phyloP scores from a whole-genome alignment of 2,113 vertebrate species.

The Muntiacus reevesi region DNA sequence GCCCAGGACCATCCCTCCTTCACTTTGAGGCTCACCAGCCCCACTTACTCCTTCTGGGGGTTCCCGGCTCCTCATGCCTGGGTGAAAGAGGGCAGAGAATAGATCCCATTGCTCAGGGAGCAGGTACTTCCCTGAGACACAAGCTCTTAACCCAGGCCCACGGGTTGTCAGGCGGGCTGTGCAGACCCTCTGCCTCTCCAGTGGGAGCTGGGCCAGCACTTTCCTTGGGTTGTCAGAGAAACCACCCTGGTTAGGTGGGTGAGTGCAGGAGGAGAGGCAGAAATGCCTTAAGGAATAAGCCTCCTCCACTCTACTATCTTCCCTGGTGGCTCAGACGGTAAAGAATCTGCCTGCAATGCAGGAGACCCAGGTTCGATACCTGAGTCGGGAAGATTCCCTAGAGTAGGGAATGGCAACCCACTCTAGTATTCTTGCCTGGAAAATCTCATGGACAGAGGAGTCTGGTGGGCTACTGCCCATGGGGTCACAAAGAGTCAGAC shows the following conservation, averaged over 20 bases:
- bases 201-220: accelerated
- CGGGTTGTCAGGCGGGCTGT: accelerated
- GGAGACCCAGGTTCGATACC: background rate
- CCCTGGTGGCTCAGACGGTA: background rate
- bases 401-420: background rate
- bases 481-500: background rate
- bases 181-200: accelerated
- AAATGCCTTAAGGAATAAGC: background rate
- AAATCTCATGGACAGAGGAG: background rate
- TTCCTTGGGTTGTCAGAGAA: background rate
- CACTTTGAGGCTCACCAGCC: background rate
- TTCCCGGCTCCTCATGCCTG: background rate
- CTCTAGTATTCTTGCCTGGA: background rate
- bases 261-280: background rate
- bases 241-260: background rate
- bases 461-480: background rate
- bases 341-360: background rate
- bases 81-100: background rate
- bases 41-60: background rate
- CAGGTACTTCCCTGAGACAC: no score
- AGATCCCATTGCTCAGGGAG: background rate
- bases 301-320: background rate
- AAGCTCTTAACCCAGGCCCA: background rate
- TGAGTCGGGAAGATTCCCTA: background rate
- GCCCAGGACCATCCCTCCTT: background rate